phyloP scores from a whole-genome alignment of 2,113 vertebrate species.

The Uria aalge region DNA sequence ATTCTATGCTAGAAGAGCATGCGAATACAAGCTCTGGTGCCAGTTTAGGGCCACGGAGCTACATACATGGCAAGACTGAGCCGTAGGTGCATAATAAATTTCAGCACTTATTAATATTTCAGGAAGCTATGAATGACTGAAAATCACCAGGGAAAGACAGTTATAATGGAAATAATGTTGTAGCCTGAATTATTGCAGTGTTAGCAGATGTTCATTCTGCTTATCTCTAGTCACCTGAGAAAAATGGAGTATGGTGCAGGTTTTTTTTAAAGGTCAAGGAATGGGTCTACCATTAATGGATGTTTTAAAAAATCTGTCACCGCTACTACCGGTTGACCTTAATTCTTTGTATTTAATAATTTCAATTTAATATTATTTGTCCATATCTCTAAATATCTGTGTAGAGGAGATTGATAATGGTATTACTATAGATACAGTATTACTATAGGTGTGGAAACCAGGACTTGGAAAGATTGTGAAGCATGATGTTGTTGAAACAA shows the following conservation, averaged over 20 bases:
- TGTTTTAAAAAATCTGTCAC: background rate
- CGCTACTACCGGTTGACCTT: background rate
- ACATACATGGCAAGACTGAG: background rate
- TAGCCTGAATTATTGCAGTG: background rate
- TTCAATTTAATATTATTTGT: background rate
- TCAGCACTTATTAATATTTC: constrained; percentile 25
- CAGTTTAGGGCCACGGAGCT: background rate
- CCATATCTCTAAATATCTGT: background rate
- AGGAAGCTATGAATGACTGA: constrained; percentile 4
- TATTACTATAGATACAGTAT: background rate
- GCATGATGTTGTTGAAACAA: background rate
- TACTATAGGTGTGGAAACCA: background rate
- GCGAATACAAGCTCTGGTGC: background rate
- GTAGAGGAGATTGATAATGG: background rate
- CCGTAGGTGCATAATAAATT: background rate
- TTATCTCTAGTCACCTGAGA: background rate
- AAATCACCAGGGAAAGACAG: background rate
- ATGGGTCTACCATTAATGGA: background rate
- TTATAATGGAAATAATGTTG: background rate
- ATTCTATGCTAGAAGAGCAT: background rate
- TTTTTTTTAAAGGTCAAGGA: background rate
- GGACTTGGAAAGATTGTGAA: background rate
- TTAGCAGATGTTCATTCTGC: background rate
- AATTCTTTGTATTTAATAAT: background rate
- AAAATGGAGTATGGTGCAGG: background rate